These are phyloP conservation scores for Limnephilus rhombicus DNA, from an alignment of 2,888 invertebrate species.

Conservation along the genomic window DNA sequence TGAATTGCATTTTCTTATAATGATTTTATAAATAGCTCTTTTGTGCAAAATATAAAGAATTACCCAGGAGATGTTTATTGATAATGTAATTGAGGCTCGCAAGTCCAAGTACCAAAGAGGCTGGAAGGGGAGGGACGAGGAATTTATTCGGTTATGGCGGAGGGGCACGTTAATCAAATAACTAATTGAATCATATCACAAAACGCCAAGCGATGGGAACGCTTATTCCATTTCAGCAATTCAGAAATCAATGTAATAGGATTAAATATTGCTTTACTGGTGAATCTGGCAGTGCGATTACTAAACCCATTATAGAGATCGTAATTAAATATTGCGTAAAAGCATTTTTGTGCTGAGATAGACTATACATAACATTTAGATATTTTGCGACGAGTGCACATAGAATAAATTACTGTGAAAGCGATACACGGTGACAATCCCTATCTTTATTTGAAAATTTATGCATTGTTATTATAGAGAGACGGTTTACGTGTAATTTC, in stretches of 20 bases:
- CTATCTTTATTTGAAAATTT: too few species aligned
- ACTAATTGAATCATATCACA: conserved; percentile 65
- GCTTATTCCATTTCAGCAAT: conserved; percentile 49
- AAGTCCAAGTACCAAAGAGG: not conserved
- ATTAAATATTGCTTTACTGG: not conserved
- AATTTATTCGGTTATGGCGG: conserved; percentile 18
- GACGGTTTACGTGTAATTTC: too few species aligned
- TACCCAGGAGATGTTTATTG: not conserved
- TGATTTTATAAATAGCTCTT: not conserved
- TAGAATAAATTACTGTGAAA: too few species aligned
- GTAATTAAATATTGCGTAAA: not conserved
- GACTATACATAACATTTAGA: too few species aligned
- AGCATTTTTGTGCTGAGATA: too few species aligned
- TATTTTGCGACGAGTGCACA: too few species aligned
- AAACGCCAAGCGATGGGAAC: conserved; percentile 52
- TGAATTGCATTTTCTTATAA: not conserved
- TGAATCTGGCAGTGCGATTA: not conserved
- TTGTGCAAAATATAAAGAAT: not conserved
- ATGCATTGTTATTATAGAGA: too few species aligned
- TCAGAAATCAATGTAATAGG: conserved; percentile 18
- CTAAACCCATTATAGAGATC: not conserved
- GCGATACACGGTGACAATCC: too few species aligned
- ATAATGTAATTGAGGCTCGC: conserved; percentile 21
- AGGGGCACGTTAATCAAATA: conserved; percentile 59
- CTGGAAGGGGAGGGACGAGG: not conserved